A percentile compares a stretch with the other conserved stretches of the same genome.
These are phyloP conservation scores for Burhinus oedicnemus DNA, from an alignment of 2,113 vertebrate genomes.

Conservation along the genomic window DNA sequence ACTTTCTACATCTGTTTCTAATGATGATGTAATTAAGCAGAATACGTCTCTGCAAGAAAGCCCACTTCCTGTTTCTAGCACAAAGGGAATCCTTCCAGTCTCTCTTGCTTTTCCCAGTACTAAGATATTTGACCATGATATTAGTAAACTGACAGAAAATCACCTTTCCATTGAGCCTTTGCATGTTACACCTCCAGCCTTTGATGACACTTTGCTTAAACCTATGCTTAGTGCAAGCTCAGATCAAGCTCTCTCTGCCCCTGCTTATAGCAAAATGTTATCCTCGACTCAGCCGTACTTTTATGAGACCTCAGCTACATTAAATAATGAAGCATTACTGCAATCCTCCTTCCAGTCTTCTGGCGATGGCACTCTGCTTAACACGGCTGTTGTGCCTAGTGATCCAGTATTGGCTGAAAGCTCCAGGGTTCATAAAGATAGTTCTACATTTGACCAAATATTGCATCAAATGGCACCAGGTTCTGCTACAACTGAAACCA, in stretches of 20 bases:
- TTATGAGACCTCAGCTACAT: conserved; percentile 70
- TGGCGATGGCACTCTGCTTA: conserved; percentile 67
- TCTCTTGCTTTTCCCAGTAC: conserved; percentile 67
- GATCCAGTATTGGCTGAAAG: conserved; percentile 70
- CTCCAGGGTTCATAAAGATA: conserved; percentile 64
- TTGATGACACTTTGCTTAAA: conserved; percentile 73
- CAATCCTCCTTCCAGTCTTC: conserved; percentile 73
- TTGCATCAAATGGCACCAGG: conserved; percentile 61
- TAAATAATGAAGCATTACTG: conserved; percentile 72
- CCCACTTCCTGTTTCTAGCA: conserved; percentile 69
- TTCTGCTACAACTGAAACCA: conserved; percentile 66
- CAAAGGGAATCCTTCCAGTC: conserved; percentile 70
- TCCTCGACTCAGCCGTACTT: conserved; percentile 68
- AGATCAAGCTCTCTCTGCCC: conserved; percentile 69
- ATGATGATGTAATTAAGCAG: conserved; percentile 59
- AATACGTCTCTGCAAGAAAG: conserved; percentile 64
- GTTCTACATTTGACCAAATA: conserved; percentile 71
- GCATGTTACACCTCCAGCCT: conserved; percentile 70
- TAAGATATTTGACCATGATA: conserved; percentile 67
- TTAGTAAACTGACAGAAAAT: conserved; percentile 76
- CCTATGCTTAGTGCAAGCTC: conserved; percentile 70
- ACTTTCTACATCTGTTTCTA: conserved; percentile 59
- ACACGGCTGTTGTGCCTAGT: conserved; percentile 59
- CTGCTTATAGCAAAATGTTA: conserved; percentile 74
- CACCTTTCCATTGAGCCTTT: conserved; percentile 68